Conservation (phyloP, 30 jellyfish, hydroid and myxozoan species). For the Rhopilema esculentum region DNA sequence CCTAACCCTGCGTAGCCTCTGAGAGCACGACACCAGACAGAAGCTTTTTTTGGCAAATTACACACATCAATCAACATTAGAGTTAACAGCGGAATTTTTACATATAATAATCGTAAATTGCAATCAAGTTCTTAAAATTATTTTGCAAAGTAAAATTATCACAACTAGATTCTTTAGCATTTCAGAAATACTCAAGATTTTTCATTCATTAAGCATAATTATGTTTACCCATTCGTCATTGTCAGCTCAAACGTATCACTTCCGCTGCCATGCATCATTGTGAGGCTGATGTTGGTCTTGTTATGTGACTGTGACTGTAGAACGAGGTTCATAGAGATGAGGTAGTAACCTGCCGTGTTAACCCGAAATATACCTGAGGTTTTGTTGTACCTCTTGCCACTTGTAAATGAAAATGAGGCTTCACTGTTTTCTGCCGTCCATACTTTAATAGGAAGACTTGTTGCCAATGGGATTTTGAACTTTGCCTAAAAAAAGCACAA, state of each 20-base stretch:
- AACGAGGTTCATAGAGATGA: constrained; percentile 59
- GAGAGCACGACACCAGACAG: too few relatives aligned
- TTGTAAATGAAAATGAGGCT: constrained; percentile 71
- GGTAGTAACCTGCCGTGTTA: constrained; percentile 62
- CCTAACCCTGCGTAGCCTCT: too few relatives aligned
- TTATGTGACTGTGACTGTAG: constrained; percentile 13
- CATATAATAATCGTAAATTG: too few relatives aligned
- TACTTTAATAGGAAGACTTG: constrained; percentile 20
- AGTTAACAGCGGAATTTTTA: too few relatives aligned
- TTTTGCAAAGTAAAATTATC: too few relatives aligned
- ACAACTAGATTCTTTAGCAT: too few relatives aligned
- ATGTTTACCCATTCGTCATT: constrained; percentile 45
- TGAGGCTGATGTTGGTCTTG: constrained; percentile 28
- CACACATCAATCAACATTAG: too few relatives aligned
- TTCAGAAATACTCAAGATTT: too few relatives aligned
- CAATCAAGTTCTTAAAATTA: too few relatives aligned
- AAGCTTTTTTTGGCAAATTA: too few relatives aligned
- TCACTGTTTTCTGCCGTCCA: constrained; percentile 68
- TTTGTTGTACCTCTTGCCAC: constrained; percentile 71
- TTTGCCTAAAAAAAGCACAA: constrained; percentile 15
- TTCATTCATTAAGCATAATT: too few relatives aligned
- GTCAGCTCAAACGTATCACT: constrained; percentile 2
- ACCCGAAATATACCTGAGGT: constrained; percentile 62
- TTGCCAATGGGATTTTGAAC: constrained; percentile 41
- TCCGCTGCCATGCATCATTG: constrained; percentile 46